A percentile compares a stretch with the other conserved stretches of the same genome.
Conservation (phyloP, 2,797 vertebrate species). For the Enoplosus armatus region DNA sequence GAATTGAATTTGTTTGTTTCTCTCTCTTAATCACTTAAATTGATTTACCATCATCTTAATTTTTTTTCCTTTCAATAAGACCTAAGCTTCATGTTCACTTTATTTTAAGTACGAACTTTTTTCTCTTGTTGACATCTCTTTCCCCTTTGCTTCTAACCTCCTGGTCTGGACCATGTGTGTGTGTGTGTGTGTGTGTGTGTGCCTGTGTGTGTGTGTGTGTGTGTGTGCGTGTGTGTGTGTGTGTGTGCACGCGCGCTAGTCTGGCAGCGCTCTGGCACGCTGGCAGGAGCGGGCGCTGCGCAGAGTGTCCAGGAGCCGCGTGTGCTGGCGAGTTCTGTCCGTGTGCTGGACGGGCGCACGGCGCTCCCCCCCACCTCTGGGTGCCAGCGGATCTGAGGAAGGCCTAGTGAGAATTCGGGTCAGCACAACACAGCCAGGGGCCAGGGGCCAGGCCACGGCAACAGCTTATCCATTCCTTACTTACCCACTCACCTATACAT, state of each 20-base stretch:
- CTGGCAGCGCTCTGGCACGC: conserved; percentile 82
- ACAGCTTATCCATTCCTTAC: conserved; percentile 1
- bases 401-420: conserved; percentile 88
- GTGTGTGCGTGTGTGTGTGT: conserved; percentile 24
- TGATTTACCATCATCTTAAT: not conserved
- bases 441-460: conserved; percentile 10
- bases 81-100: not conserved
- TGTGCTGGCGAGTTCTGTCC: conserved; percentile 87
- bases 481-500: conserved; percentile 13
- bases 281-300: conserved; percentile 85
- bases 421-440: conserved; percentile 80
- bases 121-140: conserved; percentile 43
- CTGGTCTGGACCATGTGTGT: conserved; percentile 48
- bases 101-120: conserved; percentile 1
- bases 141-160: conserved; percentile 38
- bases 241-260: conserved; percentile 72
- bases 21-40: not conserved
- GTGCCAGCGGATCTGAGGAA: conserved; percentile 86
- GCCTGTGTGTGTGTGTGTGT: conserved; percentile 63
- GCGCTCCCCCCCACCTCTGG: conserved; percentile 80
- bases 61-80: not conserved
- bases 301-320: conserved; percentile 83
- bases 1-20: not conserved
- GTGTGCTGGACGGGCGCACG: conserved; percentile 85
- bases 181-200: conserved; percentile 24